Evolutionary conservation across 2,113 vertebrate species (phyloP), one percentile per base, ranked within the genome.

Genomic region (Anhinga anhinga): DNA sequence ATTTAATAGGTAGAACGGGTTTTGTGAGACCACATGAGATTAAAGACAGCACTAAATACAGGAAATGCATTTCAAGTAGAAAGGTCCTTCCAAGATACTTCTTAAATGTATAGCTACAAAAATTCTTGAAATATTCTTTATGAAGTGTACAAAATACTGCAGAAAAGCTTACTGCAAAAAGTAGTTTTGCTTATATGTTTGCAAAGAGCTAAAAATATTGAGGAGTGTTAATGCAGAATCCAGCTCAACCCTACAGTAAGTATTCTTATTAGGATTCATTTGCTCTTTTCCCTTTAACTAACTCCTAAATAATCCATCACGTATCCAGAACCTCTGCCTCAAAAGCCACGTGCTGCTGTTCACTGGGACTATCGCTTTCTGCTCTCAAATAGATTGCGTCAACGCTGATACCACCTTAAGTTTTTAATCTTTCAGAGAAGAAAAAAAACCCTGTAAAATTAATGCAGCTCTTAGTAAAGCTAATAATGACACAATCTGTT

Each of bases 1-100:
- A 94, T 96, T 93, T 96, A 96, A 93, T 96, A 63, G 45, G 87
- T 40, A 94, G 84, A 97, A 95, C 2, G 3, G 47, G 92, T 83
- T 95, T 83, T 91, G 77, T 18, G 4, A 93, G 72, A 90, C 82
- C 4, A 5, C 65, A 32, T 82, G 86, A 97, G 88, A 97, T 86
- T 96, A 84, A 90, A 94, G 72, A 81, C 86, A 92, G 61, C 80
- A 45, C 32, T 50, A 84, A 77, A 91, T 52, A 92, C 50, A 92
- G 83, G 34, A 91, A 97, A 96, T 5, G 38, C 83, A 96, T 91
- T 90, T 94, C 71, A 91, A 95, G 63, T 47, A 92, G 87, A 93
- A 94, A 70, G 42, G 67, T 49, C 59, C 71, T 93, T 90, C 79
- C 67, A 80, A 91, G 84, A 85, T 58, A 69, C n/a, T 76, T 92